Percentiles rank a stretch among this genome's conserved stretches.
Evolutionary conservation across 2,888 invertebrate species (phyloP).

Genomic region (Paralinhomoeus sp.): DNA sequence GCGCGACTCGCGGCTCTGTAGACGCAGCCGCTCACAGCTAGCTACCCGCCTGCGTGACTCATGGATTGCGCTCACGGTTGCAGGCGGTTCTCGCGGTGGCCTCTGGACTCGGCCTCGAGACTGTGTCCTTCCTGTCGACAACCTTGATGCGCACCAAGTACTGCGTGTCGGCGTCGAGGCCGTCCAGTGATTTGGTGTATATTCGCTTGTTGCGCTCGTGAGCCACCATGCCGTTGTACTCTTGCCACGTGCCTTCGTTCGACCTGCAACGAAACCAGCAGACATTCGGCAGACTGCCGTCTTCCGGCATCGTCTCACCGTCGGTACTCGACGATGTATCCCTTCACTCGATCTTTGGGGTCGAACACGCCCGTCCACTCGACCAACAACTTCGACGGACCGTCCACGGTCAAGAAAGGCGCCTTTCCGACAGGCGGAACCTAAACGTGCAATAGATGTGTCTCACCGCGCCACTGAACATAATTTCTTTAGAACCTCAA

Average conservation of each 20-base stretch:
- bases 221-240: conserved; percentile 16
- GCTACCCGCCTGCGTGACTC: no score
- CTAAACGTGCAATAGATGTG: not conserved
- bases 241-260: conserved; percentile 18
- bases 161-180: conserved; percentile 27
- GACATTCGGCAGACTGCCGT: no score
- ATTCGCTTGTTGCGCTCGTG: conserved; percentile 18
- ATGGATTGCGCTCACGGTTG: not conserved
- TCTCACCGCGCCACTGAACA: conserved; percentile 11
- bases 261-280: conserved; percentile 3
- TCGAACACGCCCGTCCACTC: conserved; percentile 21
- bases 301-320: conserved; percentile 16
- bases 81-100: conserved; percentile 24
- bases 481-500: conserved; percentile 21
- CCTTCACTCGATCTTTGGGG: conserved; percentile 15
- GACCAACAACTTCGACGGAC: conserved; percentile 18
- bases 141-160: conserved; percentile 29
- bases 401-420: conserved; percentile 18
- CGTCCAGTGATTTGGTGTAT: conserved; percentile 23
- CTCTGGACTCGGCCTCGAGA: conserved; percentile 21
- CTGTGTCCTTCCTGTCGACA: conserved; percentile 17
- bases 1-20: conserved; percentile 16
- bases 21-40: no score
- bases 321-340: conserved; percentile 21
- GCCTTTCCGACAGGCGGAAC: conserved; percentile 3